Base-by-base conservation (phyloP, 2,113 vertebrate genomes). In the Forbesichthys papilliferus region DNA sequence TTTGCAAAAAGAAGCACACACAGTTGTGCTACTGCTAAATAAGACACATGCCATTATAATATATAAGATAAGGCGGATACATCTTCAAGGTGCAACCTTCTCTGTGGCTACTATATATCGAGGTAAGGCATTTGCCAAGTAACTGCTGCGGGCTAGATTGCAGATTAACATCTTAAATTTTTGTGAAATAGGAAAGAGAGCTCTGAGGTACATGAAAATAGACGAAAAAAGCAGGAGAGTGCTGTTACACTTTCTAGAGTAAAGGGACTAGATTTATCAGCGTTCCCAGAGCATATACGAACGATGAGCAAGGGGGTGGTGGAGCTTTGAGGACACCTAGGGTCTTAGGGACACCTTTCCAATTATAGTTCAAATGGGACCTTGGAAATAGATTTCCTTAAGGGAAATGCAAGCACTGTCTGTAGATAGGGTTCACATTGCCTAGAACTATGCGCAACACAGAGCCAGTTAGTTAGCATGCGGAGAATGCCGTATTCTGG, bases 291-390 rank as follows among this genome's bases (percentile, higher is more conserved):
- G 18, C 60, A 62, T 46, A 62, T 18, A 68, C 71, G 47, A n/a
- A 47, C 59, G 12, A 27, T 18, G 12, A 10, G 48, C 66, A 59
- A 46, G n/a, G 36, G 12, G 67, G 33, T 48, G 20, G 48, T 62
- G 68, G 60, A n/a, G 58, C 71, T 76, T 46, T 53, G 69, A 61
- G 55, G 65, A 34, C 57, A 34, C 11, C 5, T 48, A 34, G 52
- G 56, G 48, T 66, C 64, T 75, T 64, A 48, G 27, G 27, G 27
- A 20, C 58, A 56, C 20, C 53, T 70, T 74, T 74, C 27, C 61
- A 79, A 68, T 78, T 62, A 72, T 56, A 66, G 48, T 76, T 82
- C 67, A 65, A 82, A 78, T 46, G 36, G 42, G 16, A 67, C 33
- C 34, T 60, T n/a, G 33, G 16, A 69, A 52, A 69, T 64, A 48